These are phyloP conservation scores for Tachystola acroxantha DNA, from an alignment of 2,888 invertebrate species.

Conservation along the genomic window DNA sequence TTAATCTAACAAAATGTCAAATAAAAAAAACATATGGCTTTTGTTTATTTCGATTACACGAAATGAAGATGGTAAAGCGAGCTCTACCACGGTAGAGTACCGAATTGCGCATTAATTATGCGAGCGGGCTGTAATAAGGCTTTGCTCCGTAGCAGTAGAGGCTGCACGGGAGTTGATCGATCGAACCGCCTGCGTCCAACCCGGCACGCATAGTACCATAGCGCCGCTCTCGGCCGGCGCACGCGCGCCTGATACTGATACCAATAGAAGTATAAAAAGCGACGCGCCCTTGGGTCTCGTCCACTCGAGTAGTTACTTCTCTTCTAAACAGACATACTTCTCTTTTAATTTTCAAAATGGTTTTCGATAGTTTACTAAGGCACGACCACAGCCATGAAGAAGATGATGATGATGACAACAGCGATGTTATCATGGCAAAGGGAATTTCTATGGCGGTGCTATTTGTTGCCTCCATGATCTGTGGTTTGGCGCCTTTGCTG, in stretches of 20 bases:
- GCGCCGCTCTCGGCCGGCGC: conserved; percentile 55
- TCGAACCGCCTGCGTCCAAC: conserved; percentile 26
- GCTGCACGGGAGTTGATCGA: conserved; percentile 55
- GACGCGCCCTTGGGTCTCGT: conserved; percentile 30
- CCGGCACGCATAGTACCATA: conserved; percentile 49
- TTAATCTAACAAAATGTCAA: too few species aligned
- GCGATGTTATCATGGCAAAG: conserved; percentile 83
- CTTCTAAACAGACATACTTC: too few species aligned
- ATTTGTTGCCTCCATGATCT: conserved; percentile 84
- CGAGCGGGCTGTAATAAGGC: conserved; percentile 41
- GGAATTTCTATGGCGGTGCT: conserved; percentile 87
- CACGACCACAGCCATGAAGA: conserved; percentile 23
- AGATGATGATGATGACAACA: conserved; percentile 38
- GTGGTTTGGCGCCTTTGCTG: conserved; percentile 86
- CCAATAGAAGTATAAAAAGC: conserved; percentile 52
- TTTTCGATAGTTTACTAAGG: conserved; percentile 16
- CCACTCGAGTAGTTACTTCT: conserved; percentile 30
- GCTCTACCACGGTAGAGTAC: not conserved
- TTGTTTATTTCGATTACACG: not conserved
- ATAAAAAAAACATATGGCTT: too few species aligned
- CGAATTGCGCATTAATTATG: conserved; percentile 16
- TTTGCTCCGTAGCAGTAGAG: conserved; percentile 32
- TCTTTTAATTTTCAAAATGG: conserved; percentile 35
- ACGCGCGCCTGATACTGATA: conserved; percentile 57
- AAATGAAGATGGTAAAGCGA: not conserved